Evolutionary conservation across 2,797 vertebrate species (phyloP), one percentile per base, ranked within the genome.

Genomic region (Ceryle rudis): DNA sequence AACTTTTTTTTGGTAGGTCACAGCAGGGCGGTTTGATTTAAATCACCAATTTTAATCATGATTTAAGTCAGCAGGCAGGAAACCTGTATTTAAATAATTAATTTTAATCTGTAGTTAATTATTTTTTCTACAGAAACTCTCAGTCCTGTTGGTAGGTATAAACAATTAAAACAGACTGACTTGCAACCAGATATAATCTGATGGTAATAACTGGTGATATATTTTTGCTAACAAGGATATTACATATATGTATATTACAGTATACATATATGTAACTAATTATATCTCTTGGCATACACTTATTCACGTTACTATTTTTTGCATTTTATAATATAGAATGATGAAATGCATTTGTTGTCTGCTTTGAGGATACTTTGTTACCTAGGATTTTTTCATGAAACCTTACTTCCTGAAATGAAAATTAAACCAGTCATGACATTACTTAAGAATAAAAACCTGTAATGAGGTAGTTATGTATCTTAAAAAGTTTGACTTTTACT

Each of bases 21-120:
- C 95, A 96, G 90, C 73, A 74, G 81, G 91, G 54, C 65, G 37
- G 31, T 57, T 92, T 85, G 52, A 91, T 92, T 92, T 89, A 92
- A 94, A 78, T 89, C 84, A 46, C 52, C 11, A 57, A 52, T 91
- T 92, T 67, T 75, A 93, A 91, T 94, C 7, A 80, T 44, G n/a
- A 74, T 87, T 89, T 80, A 91, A 95, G 82, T 87, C 79, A 96
- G 52, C 69, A 92, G 71, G 75, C 84, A 94, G 89, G 86, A 93
- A 91, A 69, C 26, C 4, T 74, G 14, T 67, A 74, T 87, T 93
- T 80, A 92, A 90, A 90, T 81, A 94, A 95, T 94, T 81, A 85
- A 89, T 87, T 91, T 87, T 92, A 82, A 92, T 93, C 49, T 51
- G n/a, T 64, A 39, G 46, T 65, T 96, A 94, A 90, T 96, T 87